These are phyloP conservation scores for Atlantisia rogersi DNA, from an alignment of 2,113 vertebrate genomes.

Conservation along the genomic window DNA sequence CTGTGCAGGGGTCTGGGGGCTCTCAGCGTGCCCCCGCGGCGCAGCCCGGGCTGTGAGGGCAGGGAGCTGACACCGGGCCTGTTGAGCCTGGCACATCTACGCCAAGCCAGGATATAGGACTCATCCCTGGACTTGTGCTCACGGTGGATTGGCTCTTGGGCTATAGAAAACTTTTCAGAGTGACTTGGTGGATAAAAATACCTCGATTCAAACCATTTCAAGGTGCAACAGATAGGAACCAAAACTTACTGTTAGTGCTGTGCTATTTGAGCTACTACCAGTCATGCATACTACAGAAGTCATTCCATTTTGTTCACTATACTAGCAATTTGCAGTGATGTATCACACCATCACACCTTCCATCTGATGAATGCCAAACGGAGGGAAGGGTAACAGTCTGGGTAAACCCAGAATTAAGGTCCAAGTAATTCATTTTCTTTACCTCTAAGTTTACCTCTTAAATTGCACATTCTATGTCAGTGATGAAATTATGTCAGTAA, in stretches of 20 bases:
- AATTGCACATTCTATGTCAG: neutral
- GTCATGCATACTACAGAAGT: neutral
- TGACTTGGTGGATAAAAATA: neutral
- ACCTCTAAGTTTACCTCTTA: neutral
- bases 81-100: neutral
- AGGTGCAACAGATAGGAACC: neutral
- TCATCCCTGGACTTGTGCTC: neutral
- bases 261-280: neutral
- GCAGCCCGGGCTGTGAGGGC: neutral
- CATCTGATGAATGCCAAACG: neutral
- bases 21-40: neutral
- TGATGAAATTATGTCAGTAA: neutral
- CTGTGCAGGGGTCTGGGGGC: neutral
- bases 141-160: neutral
- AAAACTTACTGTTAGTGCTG: neutral
- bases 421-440: neutral
- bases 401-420: neutral
- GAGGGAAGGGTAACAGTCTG: neutral
- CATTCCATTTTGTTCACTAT: neutral
- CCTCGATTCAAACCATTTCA: neutral
- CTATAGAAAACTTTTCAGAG: neutral
- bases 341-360: neutral
- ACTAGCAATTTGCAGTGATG: neutral
- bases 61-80: too few species aligned
- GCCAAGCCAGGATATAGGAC: fast-evolving